Base-by-base conservation (phyloP, 37 sponge, comb jelly and placozoan genomes). In the Dysidea cf. avara region DNA sequence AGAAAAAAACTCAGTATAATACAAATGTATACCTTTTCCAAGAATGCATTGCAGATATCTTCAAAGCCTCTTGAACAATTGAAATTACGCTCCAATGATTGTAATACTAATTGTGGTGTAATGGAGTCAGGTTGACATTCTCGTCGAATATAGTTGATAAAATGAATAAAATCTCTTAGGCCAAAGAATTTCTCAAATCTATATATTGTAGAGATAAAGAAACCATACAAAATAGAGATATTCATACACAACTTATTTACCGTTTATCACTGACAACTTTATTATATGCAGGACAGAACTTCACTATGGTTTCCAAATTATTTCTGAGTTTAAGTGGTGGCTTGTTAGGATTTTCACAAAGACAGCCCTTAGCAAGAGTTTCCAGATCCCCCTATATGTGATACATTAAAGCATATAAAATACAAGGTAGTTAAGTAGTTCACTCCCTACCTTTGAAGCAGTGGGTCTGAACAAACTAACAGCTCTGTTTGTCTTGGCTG, bases 61-160 rank as follows among this genome's bases (percentile, higher is more conserved):
- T 20, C 22, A 20, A 64, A 71, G 1, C 53, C 31, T 20, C 48
- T 21, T 28, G 70, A 24, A 20, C 89, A 83, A 64, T 82, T 87
- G 68, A 87, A 87, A 55, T 87, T 87, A 46, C 89, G 58, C 66
- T 87, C 83, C 24, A 87, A n/a, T 3, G 69, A 56, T 31, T 66
- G 22, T 20, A 72, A 0, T 1, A 82, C 36, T 14, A 62, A 49
- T 55, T 80, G 69, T 18, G 71, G 64, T 26, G 63, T 71, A 26
- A 55, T 24, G 13, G 2, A 13, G 30, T 54, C 32, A 1, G 5
- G 22, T 26, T 25, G 63, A 9, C 66, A 33, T 14, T 62, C 55
- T 1, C 78, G 50, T 34, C 71, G 46, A 51, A 86, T 36, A 39
- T 87, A 76, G 20, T 40, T 61, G 14, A 81, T 52, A 52, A 87